Evolutionary conservation across 2,888 invertebrate genomes (phyloP).

Genomic region (Linnaemya vulpina): DNA sequence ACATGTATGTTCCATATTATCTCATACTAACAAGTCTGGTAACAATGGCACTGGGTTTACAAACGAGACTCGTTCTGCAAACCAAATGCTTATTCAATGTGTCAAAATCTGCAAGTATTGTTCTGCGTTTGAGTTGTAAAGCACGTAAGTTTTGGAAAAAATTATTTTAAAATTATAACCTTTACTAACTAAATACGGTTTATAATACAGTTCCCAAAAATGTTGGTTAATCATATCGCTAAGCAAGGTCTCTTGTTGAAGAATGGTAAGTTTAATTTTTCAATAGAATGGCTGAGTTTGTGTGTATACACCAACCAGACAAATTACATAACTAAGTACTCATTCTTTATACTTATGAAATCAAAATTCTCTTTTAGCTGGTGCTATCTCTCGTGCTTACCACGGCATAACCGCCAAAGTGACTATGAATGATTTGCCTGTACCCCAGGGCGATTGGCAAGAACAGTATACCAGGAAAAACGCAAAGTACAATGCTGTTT

Average conservation of each 20-base stretch:
- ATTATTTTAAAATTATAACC: background rate
- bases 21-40: background rate
- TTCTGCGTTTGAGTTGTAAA: slow-evolving; percentile 30
- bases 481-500: slow-evolving; percentile 87
- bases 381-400: slow-evolving; percentile 80
- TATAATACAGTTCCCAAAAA: slow-evolving; percentile 71
- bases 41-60: background rate
- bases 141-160: slow-evolving; percentile 38
- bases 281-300: background rate
- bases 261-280: slow-evolving; percentile 77
- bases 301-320: slow-evolving; percentile 75
- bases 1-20: too few relatives aligned
- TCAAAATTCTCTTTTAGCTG: slow-evolving; percentile 73
- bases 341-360: background rate
- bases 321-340: slow-evolving; percentile 79
- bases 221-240: slow-evolving; percentile 81
- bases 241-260: slow-evolving; percentile 79
- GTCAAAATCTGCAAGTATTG: slow-evolving; percentile 49
- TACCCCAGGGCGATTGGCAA: slow-evolving; percentile 91
- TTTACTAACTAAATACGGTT: slow-evolving; percentile 14
- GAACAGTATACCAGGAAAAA: slow-evolving; percentile 87
- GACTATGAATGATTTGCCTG: slow-evolving; percentile 90
- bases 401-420: slow-evolving; percentile 77
- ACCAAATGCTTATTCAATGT: background rate
- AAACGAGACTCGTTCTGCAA: slow-evolving; percentile 44